Percentiles rank a stretch among this genome's conserved stretches.
Evolutionary conservation across 2,113 vertebrate genomes (phyloP).

Genomic region (Lamprologus tigripictilis): DNA sequence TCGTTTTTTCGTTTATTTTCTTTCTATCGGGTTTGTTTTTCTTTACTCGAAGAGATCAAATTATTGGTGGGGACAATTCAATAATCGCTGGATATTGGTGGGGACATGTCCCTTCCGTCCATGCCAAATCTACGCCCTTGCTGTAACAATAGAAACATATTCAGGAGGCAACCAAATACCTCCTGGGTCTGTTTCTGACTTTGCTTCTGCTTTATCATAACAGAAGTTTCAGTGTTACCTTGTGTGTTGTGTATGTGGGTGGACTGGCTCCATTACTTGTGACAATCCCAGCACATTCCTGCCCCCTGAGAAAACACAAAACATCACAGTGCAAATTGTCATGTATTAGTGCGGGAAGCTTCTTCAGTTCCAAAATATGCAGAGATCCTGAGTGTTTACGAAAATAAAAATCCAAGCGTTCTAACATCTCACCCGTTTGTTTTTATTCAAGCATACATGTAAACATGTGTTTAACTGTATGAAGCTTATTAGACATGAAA

Average conservation of each 20-base stretch:
- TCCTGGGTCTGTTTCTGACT: background rate
- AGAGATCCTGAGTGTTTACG: background rate
- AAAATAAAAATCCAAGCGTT: background rate
- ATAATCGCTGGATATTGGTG: too few species aligned
- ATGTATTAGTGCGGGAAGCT: background rate
- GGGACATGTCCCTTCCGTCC: too few species aligned
- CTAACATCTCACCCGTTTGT: background rate
- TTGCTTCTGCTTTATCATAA: background rate
- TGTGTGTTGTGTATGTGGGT: slow-evolving; percentile 83
- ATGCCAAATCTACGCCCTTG: too few species aligned
- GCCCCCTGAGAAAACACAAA: slow-evolving; percentile 77
- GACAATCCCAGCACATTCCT: slow-evolving; percentile 94
- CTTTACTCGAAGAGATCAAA: too few species aligned
- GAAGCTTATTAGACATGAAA: background rate
- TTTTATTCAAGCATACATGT: background rate
- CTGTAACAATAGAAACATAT: background rate
- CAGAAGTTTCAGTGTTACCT: slow-evolving; percentile 73
- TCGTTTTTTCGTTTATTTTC: rapidly evolving
- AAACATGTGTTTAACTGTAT: background rate
- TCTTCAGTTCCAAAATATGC: background rate
- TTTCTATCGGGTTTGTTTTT: rapidly evolving
- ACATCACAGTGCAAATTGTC: background rate
- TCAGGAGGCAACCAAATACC: background rate
- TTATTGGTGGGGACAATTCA: too few species aligned
- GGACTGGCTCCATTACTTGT: slow-evolving; percentile 86